Evolutionary conservation across 2,113 vertebrate genomes (phyloP).

Genomic region (Sialia sialis): DNA sequence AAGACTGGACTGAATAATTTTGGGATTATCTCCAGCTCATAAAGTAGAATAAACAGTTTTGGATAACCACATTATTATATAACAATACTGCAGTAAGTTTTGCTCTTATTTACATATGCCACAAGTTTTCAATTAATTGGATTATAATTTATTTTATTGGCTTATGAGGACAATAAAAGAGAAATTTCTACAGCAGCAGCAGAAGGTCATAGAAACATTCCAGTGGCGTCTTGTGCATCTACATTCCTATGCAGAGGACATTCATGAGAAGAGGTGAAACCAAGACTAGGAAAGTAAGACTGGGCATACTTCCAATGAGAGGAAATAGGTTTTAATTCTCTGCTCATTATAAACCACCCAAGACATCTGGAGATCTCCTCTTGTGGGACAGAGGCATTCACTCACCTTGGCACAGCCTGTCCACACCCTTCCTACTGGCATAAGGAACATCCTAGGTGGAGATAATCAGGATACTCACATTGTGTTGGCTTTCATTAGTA

Average conservation of each 20-base stretch:
- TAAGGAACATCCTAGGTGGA: background rate
- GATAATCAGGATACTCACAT: background rate
- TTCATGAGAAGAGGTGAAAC: background rate
- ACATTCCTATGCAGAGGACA: background rate
- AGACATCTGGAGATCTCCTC: background rate
- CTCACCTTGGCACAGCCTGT: background rate
- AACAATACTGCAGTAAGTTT: background rate
- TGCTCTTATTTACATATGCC: background rate
- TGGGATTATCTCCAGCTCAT: conserved; percentile 25
- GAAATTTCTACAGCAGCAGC: background rate
- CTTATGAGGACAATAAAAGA: background rate
- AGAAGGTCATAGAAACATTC: background rate
- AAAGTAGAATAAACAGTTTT: conserved; percentile 14
- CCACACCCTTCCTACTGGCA: background rate
- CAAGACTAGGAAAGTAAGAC: background rate
- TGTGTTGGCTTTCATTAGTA: background rate
- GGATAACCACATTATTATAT: conserved; percentile 28
- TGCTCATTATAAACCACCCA: background rate
- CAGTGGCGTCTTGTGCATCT: background rate
- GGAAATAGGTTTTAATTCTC: background rate
- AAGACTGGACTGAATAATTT: conserved; percentile 34
- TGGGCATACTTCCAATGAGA: background rate
- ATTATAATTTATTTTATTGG: background rate
- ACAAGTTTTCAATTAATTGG: background rate
- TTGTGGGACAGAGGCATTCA: background rate